phyloP scores from a whole-genome alignment of 1,140 invertebrate species.

The Callitettix versicolor region DNA sequence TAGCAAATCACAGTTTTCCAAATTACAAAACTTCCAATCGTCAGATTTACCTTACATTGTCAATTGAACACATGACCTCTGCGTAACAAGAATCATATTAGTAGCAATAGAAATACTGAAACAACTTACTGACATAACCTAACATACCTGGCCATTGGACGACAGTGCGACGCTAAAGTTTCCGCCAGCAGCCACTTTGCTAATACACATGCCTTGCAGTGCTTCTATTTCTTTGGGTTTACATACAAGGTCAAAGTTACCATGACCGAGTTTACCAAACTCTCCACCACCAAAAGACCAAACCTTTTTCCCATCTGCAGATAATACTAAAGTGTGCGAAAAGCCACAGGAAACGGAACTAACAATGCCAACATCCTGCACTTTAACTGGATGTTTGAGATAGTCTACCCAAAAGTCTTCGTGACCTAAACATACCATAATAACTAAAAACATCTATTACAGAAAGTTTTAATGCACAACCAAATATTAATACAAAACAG shows the following conservation, averaged over 20 bases:
- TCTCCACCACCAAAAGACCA: slow-evolving; percentile 56
- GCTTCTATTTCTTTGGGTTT: slow-evolving; percentile 51
- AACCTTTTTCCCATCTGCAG: slow-evolving; percentile 47
- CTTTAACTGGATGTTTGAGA: slow-evolving; percentile 20
- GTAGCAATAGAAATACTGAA: too few relatives aligned
- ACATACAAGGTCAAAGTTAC: slow-evolving; percentile 41
- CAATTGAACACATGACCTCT: too few relatives aligned
- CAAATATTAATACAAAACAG: too few relatives aligned
- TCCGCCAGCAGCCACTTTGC: slow-evolving; percentile 46
- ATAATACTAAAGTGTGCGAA: slow-evolving; percentile 50
- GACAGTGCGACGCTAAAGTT: slow-evolving; percentile 51
- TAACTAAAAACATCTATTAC: too few relatives aligned
- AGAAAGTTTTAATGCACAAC: too few relatives aligned
- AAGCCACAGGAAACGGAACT: slow-evolving; percentile 51
- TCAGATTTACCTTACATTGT: too few relatives aligned
- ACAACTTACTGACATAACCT: too few relatives aligned
- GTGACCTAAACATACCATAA: too few relatives aligned
- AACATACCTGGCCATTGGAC: slow-evolving; percentile 34
- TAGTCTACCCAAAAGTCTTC: too few relatives aligned
- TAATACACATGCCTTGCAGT: slow-evolving; percentile 45
- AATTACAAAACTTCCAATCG: too few relatives aligned
- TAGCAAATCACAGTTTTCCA: too few relatives aligned
- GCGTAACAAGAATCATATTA: too few relatives aligned
- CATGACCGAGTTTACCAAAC: slow-evolving; percentile 50
- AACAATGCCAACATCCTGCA: slow-evolving; percentile 43